Conservation (phyloP, 1,140 invertebrate species). For the Polypedilum vanderplanki region DNA sequence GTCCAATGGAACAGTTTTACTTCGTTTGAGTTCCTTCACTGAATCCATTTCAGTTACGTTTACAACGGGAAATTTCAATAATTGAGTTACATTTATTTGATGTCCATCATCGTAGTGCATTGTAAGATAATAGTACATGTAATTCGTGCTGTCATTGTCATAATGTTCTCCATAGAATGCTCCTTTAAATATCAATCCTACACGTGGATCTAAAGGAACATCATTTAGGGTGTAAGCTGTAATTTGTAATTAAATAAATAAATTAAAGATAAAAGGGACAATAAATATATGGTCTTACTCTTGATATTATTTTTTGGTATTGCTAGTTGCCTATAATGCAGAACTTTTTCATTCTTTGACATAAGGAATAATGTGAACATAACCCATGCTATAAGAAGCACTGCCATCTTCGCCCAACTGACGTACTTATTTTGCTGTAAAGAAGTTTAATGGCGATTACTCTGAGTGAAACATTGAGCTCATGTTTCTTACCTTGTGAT, state of each 20-base stretch:
- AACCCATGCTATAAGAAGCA: constrained; percentile 46
- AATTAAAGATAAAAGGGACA: neutral
- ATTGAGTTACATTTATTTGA: constrained; percentile 43
- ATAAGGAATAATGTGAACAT: constrained; percentile 52
- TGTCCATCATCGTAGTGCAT: neutral
- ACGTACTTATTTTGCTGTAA: constrained; percentile 16
- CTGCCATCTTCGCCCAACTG: constrained; percentile 34
- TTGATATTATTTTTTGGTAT: constrained; percentile 45
- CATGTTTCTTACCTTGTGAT: neutral
- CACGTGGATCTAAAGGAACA: neutral
- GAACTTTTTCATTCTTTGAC: constrained; percentile 50
- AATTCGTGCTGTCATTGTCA: constrained; percentile 20
- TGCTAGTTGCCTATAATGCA: constrained; percentile 48
- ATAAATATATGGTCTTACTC: constrained; percentile 38
- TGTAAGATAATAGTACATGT: constrained; percentile 38
- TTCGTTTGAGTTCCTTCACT: constrained; percentile 46
- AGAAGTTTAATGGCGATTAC: neutral
- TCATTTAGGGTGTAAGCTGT: constrained; percentile 17
- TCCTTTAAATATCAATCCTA: constrained; percentile 9
- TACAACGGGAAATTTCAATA: constrained; percentile 48
- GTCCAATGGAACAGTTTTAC: constrained; percentile 45
- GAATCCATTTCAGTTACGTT: constrained; percentile 46
- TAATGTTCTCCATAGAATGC: constrained; percentile 7
- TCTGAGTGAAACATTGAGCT: no score
- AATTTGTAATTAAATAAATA: neutral